phyloP scores from a whole-genome alignment of 2,113 vertebrate species.

The Orthonyx spaldingii region DNA sequence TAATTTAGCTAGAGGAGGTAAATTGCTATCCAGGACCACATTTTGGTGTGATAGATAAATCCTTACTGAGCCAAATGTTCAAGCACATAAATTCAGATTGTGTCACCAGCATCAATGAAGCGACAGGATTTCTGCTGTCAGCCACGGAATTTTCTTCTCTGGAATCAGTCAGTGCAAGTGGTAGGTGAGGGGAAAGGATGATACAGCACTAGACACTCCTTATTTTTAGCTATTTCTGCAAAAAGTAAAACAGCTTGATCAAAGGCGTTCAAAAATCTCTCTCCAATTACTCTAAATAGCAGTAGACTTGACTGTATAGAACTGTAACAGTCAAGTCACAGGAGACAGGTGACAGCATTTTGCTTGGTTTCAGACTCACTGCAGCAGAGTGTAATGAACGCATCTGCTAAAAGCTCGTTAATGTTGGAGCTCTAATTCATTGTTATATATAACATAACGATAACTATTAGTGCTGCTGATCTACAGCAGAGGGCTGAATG shows the following conservation, averaged over 20 bases:
- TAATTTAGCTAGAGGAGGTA: neutral
- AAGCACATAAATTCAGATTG: rapidly evolving
- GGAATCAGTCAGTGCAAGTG: neutral
- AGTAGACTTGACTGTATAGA: neutral
- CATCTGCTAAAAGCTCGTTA: neutral
- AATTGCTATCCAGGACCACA: neutral
- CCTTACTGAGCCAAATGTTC: neutral
- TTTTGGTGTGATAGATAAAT: neutral
- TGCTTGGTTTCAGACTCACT: neutral
- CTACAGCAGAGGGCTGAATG: neutral
- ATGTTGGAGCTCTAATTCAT: neutral
- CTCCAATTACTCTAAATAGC: neutral
- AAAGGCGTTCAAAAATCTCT: neutral
- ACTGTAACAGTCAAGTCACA: neutral
- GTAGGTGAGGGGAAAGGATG: neutral
- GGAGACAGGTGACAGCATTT: neutral
- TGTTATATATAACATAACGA: neutral
- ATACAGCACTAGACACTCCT: neutral
- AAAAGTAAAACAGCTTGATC: neutral
- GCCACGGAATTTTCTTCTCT: neutral
- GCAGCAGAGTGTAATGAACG: neutral
- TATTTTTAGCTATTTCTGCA: neutral
- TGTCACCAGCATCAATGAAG: neutral
- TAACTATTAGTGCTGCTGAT: neutral
- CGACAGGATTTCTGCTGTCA: neutral